Conservation (phyloP, 2,797 vertebrate genomes). For the Xiphorhynchus erythropygius region DNA sequence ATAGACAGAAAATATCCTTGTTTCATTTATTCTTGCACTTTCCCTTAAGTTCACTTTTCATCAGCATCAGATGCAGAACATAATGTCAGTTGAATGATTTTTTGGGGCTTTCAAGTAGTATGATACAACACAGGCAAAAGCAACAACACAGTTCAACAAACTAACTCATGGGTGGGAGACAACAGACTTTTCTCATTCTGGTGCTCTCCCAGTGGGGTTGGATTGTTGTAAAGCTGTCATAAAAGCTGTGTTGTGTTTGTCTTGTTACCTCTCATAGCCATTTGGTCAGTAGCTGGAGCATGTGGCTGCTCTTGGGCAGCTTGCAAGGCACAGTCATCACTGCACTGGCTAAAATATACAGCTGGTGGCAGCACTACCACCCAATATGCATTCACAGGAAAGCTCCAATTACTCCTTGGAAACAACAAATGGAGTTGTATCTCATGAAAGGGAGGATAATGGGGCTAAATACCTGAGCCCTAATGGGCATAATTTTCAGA, state of each 20-base stretch:
- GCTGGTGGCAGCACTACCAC: conserved; percentile 30
- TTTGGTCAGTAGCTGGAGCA: background rate
- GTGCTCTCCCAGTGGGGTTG: background rate
- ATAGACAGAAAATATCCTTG: background rate
- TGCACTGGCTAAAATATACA: background rate
- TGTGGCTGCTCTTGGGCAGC: background rate
- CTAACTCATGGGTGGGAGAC: background rate
- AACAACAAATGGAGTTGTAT: background rate
- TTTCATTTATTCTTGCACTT: background rate
- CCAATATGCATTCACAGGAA: background rate
- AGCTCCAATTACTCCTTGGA: background rate
- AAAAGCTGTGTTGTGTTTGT: background rate
- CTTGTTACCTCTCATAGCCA: fast-evolving
- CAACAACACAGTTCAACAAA: background rate
- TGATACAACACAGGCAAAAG: background rate
- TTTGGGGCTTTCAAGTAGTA: background rate
- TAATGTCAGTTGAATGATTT: background rate
- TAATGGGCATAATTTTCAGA: background rate
- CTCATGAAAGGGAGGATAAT: background rate
- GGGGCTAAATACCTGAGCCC: background rate
- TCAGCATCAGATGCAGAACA: background rate
- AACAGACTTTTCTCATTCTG: background rate
- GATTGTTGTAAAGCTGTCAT: background rate
- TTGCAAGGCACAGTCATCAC: background rate
- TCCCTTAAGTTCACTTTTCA: background rate